Evolutionary conservation across 2,888 invertebrate species (phyloP), one percentile per base, ranked within the genome.

Genomic region (Sphinx pinastri): DNA sequence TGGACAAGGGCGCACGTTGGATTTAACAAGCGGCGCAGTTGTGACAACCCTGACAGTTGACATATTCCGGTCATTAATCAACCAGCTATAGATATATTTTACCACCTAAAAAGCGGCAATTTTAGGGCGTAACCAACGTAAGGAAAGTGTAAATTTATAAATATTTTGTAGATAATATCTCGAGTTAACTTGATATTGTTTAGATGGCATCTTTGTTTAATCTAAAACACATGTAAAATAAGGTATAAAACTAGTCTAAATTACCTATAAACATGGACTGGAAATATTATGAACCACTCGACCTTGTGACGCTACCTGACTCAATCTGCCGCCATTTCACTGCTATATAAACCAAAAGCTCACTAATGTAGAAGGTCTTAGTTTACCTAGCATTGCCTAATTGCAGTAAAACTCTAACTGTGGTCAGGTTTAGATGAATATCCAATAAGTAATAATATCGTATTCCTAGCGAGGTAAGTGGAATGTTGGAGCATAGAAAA

Each of bases 21-120:
- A 91, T 91, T 86, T 90, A 89, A 91, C 92, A 90, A 92, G 91
- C 88, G 86, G 84, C 85, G 80, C 84, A 89, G 91, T 92, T 93
- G 93, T 93, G 93, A 92, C 92, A 91, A 88, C 84, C 88, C 83
- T 84, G 93, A 92, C 93, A 89, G 90, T 86, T 92, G 93, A 93
- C 91, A 91, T 91, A 94, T 93, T 87, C 88, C 83, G 81, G 84
- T 87, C 92, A 91, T 93, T 93, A 91, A 92, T 93, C 92, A 91
- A 83, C 79, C 79, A 84, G 86, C 85, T 88, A 87, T 86, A 85
- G 88, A 88, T 88, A 85, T 86, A 88, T 84, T 86, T 85, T 83
- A 81, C 82, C 81, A 79, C 81, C 38, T 86, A 82, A 83, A 81
- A 80, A 77, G 79, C 75, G 79, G 81, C 79, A 81, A 81, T 80